phyloP scores from a whole-genome alignment of 1,140 invertebrate genomes.

The Diorhabda elongata region DNA sequence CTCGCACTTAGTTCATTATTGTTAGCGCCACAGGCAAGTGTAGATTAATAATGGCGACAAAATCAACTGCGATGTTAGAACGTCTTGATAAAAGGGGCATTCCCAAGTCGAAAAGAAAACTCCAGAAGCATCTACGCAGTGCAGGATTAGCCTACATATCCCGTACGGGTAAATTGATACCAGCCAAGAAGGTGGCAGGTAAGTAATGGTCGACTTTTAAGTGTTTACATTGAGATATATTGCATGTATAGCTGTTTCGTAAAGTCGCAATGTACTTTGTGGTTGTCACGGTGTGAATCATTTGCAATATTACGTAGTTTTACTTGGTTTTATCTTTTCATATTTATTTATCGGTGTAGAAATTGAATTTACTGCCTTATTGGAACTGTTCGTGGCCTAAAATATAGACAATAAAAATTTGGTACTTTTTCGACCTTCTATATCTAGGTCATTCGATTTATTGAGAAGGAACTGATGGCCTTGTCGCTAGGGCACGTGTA shows the following conservation, averaged over 20 bases:
- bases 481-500: slow-evolving; percentile 37
- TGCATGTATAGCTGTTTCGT: slow-evolving; percentile 14
- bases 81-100: slow-evolving; percentile 42
- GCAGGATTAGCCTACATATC: slow-evolving; percentile 49
- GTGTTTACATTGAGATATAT: slow-evolving; percentile 36
- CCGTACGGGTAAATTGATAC: slow-evolving; percentile 48
- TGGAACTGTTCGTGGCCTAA: not conserved
- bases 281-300: slow-evolving; percentile 31
- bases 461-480: slow-evolving; percentile 36
- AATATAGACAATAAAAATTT: slow-evolving; percentile 12
- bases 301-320: slow-evolving; percentile 24
- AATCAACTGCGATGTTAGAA: slow-evolving; percentile 38
- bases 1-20: slow-evolving; percentile 7
- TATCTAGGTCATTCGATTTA: slow-evolving; percentile 39
- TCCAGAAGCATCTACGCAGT: slow-evolving; percentile 49
- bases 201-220: slow-evolving; percentile 21
- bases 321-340: slow-evolving; percentile 11
- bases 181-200: slow-evolving; percentile 51
- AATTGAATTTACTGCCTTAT: not conserved
- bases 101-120: slow-evolving; percentile 46
- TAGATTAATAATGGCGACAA: slow-evolving; percentile 40
- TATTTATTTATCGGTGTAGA: not conserved
- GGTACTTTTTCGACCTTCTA: slow-evolving; percentile 32
- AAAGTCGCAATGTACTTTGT: slow-evolving; percentile 20
- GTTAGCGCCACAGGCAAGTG: slow-evolving; percentile 26